phyloP scores from a whole-genome alignment of 2,113 vertebrate species.

The Anolis sagrei region DNA sequence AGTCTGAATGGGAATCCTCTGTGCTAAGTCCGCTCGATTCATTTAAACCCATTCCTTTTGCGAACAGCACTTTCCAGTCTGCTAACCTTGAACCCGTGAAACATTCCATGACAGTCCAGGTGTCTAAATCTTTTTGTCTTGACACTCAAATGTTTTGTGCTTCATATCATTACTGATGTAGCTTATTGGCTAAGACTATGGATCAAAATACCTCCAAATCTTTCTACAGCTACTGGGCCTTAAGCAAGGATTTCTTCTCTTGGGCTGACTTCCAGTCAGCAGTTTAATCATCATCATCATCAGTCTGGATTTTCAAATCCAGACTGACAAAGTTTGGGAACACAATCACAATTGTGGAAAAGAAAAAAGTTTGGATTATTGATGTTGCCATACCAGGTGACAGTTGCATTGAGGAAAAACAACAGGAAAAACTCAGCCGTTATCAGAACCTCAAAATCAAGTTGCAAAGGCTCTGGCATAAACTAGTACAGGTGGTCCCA shows the following conservation, averaged over 20 bases:
- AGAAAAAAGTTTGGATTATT: no score
- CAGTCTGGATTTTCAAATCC: no score
- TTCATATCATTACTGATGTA: not conserved
- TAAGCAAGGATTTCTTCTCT: not conserved
- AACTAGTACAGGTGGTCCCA: no score
- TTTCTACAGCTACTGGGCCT: not conserved
- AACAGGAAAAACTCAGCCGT: no score
- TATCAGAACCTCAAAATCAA: no score
- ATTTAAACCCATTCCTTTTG: not conserved
- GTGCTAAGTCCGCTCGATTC: not conserved
- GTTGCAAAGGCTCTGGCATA: no score
- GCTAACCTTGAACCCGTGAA: slow-evolving; percentile 2
- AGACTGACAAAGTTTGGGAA: no score
- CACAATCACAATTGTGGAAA: no score
- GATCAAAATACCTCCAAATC: not conserved
- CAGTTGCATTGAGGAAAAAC: no score
- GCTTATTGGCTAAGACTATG: not conserved
- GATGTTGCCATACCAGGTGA: no score
- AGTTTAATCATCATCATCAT: no score
- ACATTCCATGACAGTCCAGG: not conserved
- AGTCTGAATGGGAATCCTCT: not conserved
- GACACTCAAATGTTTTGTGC: not conserved
- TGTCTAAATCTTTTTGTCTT: not conserved
- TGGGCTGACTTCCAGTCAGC: not conserved
- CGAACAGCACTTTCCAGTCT: slow-evolving; percentile 12